phyloP scores from a whole-genome alignment of 2,888 invertebrate genomes.

The Plagodis dolabraria region DNA sequence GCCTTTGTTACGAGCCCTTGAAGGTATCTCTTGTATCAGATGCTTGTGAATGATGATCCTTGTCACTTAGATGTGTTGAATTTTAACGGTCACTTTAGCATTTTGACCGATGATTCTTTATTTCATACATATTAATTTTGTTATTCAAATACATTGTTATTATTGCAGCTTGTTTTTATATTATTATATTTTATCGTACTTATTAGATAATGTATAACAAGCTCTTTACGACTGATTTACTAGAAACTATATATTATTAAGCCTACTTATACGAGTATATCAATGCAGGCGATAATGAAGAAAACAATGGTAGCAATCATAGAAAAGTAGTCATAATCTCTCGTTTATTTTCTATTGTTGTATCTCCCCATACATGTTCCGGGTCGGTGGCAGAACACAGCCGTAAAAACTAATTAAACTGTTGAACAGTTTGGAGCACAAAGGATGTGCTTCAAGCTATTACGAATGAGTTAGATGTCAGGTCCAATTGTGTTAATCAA shows the following conservation, averaged over 20 bases:
- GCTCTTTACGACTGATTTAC: not conserved
- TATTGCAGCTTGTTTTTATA: not conserved
- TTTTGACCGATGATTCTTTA: conserved; percentile 12
- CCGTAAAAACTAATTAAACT: conserved; percentile 58
- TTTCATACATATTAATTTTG: not conserved
- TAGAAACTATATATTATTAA: no score
- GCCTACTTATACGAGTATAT: no score
- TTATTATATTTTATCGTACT: no score
- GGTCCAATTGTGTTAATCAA: conserved; percentile 1
- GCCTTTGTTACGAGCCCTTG: conserved; percentile 28
- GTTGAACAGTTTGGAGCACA: conserved; percentile 37
- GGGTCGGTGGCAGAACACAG: conserved; percentile 29
- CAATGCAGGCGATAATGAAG: conserved; percentile 1
- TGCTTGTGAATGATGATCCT: conserved; percentile 31
- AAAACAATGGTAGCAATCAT: conserved; percentile 19
- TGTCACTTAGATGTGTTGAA: conserved; percentile 28
- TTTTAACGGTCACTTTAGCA: conserved; percentile 23
- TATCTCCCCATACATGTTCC: conserved; percentile 35
- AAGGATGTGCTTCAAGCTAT: conserved; percentile 46
- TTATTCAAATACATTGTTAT: not conserved
- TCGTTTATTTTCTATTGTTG: conserved; percentile 30
- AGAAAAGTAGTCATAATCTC: conserved; percentile 7
- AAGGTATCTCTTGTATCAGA: conserved; percentile 24
- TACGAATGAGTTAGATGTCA: conserved; percentile 46
- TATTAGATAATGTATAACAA: no score